A percentile compares a stretch with the other conserved stretches of the same genome.
Conservation (phyloP, 1,140 invertebrate genomes). For the Drosophila burlai region DNA sequence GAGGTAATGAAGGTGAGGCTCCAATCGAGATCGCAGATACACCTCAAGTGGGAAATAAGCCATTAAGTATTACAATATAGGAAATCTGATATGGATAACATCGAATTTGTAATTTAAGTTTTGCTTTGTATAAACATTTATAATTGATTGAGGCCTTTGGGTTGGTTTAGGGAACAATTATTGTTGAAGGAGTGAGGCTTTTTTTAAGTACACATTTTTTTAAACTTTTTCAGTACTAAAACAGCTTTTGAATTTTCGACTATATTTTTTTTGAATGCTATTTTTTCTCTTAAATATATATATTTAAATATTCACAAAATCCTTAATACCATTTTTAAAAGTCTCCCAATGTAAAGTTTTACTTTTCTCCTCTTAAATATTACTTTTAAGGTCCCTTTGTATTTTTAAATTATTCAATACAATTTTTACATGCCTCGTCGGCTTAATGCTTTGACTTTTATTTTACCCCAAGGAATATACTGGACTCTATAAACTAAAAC, state of each 20-base stretch:
- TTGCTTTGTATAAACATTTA: not conserved
- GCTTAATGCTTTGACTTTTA: slow-evolving; percentile 54
- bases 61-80: slow-evolving; percentile 31
- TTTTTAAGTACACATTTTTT: not conserved
- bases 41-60: slow-evolving; percentile 45
- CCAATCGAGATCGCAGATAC: slow-evolving; percentile 11
- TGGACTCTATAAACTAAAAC: slow-evolving; percentile 21
- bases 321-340: not conserved
- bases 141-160: not conserved
- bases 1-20: slow-evolving; percentile 40
- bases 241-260: not conserved
- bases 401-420: not conserved
- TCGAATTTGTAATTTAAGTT: slow-evolving; percentile 7
- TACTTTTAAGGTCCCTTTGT: not conserved
- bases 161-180: not conserved
- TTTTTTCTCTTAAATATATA: not conserved
- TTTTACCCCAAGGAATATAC: slow-evolving; percentile 17
- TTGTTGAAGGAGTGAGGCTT: not conserved
- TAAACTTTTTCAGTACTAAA: not conserved
- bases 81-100: slow-evolving; percentile 31
- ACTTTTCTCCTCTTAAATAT: not conserved
- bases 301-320: not conserved
- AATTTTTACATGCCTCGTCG: slow-evolving; percentile 25
- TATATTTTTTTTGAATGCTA: not conserved
- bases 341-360: not conserved